Evolutionary conservation across 2,113 vertebrate genomes (phyloP), one percentile per base, ranked within the genome.

Genomic region (Cynopterus brachyotis): DNA sequence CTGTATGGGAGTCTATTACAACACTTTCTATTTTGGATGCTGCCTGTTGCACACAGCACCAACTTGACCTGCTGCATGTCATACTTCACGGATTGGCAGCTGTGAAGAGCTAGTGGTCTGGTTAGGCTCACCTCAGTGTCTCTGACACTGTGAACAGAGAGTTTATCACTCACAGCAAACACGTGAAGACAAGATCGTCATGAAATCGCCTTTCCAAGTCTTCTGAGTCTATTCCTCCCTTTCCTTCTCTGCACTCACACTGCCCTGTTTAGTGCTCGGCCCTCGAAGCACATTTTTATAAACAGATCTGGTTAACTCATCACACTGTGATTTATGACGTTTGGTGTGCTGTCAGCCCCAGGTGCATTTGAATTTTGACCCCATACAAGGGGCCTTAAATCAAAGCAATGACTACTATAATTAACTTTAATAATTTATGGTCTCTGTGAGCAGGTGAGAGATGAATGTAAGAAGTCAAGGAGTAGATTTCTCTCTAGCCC

Each of bases 401-500:
- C 79, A 97, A 69, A 96, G 70, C 13, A 95, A 87, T n/a, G 92
- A 72, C 78, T 91, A 62, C 88, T 90, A 15, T 90, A 96, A 87
- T 96, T 95, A 92, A 89, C n/a, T 85, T 96, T 66, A 59, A 89
- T 95, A 80, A 96, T 83, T 83, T 89, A 96, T 60, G 45, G 62
- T 80, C 45, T 84, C 47, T 83, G n/a, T 37, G 64, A 92, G 75
- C 64, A 92, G 72, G 40, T 78, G 47, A 92, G 22, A 37, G 30
- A 73, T 89, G 87, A 69, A 95, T 92, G 69, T 93, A 10, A 47
- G 62, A 76, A 93, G 9, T 73, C 67, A 22, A 37, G 26, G 30
- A 50, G 24, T 66, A 9, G 32, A 24, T 22, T 90, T 95, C 59
- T 92, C 26, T 92, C 69, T 75, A 82, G 1, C 47, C 22, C 26